Conservation (phyloP, 2,797 vertebrate genomes). For the Sebastes matsubarae region DNA sequence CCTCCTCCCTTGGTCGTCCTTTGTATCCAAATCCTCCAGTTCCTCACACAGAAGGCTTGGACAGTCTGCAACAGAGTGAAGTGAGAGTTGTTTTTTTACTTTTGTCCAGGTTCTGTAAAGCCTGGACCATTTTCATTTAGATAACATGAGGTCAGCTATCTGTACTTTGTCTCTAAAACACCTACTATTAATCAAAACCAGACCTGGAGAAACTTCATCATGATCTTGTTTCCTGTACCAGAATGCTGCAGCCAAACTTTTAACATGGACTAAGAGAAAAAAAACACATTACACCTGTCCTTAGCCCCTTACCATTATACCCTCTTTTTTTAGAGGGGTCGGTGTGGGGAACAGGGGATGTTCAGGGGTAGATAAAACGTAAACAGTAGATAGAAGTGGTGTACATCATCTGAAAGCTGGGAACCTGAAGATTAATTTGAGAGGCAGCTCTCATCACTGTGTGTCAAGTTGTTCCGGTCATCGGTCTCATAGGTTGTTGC, state of each 20-base stretch:
- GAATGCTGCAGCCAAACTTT: neutral
- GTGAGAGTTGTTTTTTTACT: neutral
- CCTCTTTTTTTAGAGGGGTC: too few species aligned
- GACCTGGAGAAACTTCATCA: neutral
- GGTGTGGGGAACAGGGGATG: too few species aligned
- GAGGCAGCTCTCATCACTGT: too few species aligned
- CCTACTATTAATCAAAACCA: neutral
- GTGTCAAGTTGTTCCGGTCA: too few species aligned
- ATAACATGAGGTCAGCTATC: neutral
- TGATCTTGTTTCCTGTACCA: neutral
- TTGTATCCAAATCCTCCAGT: constrained; percentile 62
- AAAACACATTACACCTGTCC: neutral
- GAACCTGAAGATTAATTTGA: too few species aligned
- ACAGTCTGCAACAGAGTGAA: constrained; percentile 70
- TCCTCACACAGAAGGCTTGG: constrained; percentile 82
- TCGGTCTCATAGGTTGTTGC: too few species aligned
- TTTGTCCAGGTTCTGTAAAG: neutral
- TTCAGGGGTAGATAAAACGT: too few species aligned
- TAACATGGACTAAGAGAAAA: neutral
- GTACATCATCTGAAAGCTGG: too few species aligned
- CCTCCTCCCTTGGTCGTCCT: constrained; percentile 36
- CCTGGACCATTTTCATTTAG: neutral
- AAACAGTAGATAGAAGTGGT: too few species aligned
- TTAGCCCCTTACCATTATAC: neutral
- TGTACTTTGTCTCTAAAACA: neutral